Conservation (phyloP, 2,888 invertebrate genomes). For the Caenorhabditis imperialis region DNA sequence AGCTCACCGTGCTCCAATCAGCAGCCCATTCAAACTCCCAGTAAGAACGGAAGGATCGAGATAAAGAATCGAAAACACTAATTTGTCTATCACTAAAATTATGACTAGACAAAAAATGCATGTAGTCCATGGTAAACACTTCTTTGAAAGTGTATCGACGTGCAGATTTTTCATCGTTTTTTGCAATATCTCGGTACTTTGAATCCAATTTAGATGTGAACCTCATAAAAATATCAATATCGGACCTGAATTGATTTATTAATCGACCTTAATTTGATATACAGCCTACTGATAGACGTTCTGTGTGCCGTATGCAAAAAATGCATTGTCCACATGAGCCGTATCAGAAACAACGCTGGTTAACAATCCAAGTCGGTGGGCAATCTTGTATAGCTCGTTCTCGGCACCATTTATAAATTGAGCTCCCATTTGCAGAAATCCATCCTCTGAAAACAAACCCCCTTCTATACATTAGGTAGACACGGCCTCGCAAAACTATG, state of each 20-base stretch:
- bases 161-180: conserved; percentile 59
- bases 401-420: conserved; percentile 73
- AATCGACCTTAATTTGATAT: neutral
- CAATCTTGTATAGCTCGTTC: conserved; percentile 73
- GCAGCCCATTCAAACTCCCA: conserved; percentile 77
- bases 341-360: conserved; percentile 58
- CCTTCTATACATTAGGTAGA: too few relatives aligned
- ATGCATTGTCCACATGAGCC: conserved; percentile 60
- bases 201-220: conserved; percentile 64
- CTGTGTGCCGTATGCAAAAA: conserved; percentile 57
- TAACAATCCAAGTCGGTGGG: conserved; percentile 58
- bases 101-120: conserved; percentile 54
- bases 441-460: conserved; percentile 66
- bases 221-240: conserved; percentile 57
- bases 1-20: conserved; percentile 67
- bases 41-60: conserved; percentile 69
- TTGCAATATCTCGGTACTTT: conserved; percentile 63
- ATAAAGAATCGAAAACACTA: conserved; percentile 67
- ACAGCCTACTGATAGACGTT: conserved; percentile 45
- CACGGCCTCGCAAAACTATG: too few relatives aligned
- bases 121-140: conserved; percentile 61
- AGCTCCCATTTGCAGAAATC: conserved; percentile 75
- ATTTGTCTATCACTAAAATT: conserved; percentile 57
- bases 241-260: conserved; percentile 41
- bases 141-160: conserved; percentile 60